Percentiles rank a stretch among this genome's conserved stretches.
Conservation (phyloP, 2,888 invertebrate genomes). For the Frankliniella intonsa region DNA sequence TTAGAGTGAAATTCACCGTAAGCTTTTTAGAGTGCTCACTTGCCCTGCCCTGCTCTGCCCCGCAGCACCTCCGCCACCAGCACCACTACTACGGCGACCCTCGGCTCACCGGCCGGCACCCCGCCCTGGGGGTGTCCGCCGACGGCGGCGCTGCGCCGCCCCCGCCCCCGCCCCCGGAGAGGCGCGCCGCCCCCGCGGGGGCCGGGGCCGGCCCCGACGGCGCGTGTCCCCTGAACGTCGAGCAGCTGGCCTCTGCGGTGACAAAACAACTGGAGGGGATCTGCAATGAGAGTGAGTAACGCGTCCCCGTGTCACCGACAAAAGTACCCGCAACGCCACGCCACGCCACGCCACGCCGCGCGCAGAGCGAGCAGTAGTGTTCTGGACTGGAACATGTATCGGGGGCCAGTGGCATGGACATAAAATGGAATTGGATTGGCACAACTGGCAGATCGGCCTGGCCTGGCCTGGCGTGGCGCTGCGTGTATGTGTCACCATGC, state of each 20-base stretch:
- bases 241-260: neutral
- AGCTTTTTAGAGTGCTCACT: no score
- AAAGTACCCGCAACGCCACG: neutral
- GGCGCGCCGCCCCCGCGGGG: neutral
- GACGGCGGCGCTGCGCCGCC: neutral
- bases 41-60: neutral
- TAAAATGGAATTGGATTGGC: no score
- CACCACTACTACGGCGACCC: slow-evolving; percentile 10
- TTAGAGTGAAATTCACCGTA: no score
- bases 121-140: neutral
- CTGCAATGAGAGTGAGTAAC: neutral
- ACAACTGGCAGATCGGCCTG: no score
- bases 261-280: neutral
- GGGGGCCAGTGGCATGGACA: no score
- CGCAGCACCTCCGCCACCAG: slow-evolving; percentile 11
- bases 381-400: no score
- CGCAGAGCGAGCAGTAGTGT: neutral
- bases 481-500: no score
- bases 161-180: neutral
- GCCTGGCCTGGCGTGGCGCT: no score
- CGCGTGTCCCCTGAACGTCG: neutral
- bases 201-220: neutral
- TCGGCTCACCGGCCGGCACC: neutral
- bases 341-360: neutral
- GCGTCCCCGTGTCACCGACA: neutral